Percentiles rank a stretch among this genome's conserved stretches.
phyloP scores from a whole-genome alignment of 2,888 invertebrate genomes.

The Eupsilia transversa region DNA sequence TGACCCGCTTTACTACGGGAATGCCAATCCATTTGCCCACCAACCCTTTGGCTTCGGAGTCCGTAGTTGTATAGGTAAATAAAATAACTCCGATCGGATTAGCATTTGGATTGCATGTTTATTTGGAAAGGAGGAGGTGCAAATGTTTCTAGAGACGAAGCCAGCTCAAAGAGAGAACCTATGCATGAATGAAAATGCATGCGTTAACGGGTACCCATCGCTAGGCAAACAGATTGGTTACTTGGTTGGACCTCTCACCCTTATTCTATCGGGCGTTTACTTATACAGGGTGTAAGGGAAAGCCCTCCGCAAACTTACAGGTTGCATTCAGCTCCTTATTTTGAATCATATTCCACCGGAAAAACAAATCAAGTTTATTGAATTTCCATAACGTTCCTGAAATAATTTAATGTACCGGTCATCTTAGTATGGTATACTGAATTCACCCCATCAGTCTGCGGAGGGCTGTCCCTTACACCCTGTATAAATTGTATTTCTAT shows the following conservation, averaged over 20 bases:
- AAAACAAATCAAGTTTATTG: too few relatives aligned
- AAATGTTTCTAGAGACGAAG: neutral
- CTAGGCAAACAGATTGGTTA: neutral
- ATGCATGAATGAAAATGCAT: neutral
- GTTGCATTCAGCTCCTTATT: too few relatives aligned
- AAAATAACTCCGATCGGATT: neutral
- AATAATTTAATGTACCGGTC: too few relatives aligned
- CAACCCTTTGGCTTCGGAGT: constrained; percentile 93
- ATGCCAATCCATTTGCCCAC: constrained; percentile 91
- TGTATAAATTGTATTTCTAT: too few relatives aligned
- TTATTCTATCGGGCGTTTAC: too few relatives aligned
- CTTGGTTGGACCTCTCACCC: neutral
- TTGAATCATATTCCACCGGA: too few relatives aligned
- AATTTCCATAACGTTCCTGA: too few relatives aligned
- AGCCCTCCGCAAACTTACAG: too few relatives aligned
- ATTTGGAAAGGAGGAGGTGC: neutral
- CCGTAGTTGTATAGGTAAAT: constrained; percentile 92
- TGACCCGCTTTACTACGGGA: constrained; percentile 82
- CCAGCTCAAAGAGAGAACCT: neutral
- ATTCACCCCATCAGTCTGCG: too few relatives aligned
- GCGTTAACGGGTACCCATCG: neutral
- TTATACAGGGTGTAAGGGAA: too few relatives aligned
- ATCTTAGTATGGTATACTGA: too few relatives aligned
- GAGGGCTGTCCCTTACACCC: too few relatives aligned
- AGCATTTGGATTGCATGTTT: neutral